These are phyloP conservation scores for Rhadina sibilatrix DNA, from an alignment of 2,113 vertebrate species.

Conservation along the genomic window DNA sequence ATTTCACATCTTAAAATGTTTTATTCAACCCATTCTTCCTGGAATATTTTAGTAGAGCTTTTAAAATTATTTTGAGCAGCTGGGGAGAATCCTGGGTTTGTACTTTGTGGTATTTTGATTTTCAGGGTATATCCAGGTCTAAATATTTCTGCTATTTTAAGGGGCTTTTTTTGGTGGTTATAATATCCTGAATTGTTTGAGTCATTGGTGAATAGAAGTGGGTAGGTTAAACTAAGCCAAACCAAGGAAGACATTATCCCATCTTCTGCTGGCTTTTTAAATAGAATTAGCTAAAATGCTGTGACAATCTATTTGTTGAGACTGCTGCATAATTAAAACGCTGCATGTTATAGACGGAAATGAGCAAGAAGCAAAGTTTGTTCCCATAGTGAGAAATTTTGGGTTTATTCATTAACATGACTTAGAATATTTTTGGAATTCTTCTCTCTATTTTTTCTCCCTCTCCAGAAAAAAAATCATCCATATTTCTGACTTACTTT, in stretches of 20 bases:
- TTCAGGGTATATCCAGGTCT: background rate
- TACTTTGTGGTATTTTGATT: background rate
- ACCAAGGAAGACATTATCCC: background rate
- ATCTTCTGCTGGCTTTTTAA: background rate
- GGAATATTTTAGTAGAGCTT: background rate
- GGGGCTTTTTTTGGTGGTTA: fast-evolving
- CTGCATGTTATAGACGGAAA: slow-evolving; percentile 8
- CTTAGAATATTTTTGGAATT: background rate
- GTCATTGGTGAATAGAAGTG: background rate
- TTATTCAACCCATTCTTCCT: background rate
- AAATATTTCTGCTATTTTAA: background rate
- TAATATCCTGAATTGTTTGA: background rate
- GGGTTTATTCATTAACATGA: slow-evolving; percentile 10
- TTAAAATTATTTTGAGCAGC: background rate
- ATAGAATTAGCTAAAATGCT: slow-evolving; percentile 9
- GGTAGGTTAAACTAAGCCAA: background rate
- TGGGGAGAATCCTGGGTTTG: background rate
- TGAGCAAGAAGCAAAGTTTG: background rate
- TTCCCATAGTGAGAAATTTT: background rate
- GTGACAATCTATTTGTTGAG: slow-evolving; percentile 20
- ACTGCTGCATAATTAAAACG: slow-evolving; percentile 43
- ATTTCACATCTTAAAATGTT: background rate
- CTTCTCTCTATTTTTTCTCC: background rate
- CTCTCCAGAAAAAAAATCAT: background rate
- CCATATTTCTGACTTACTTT: background rate